Base-by-base conservation (phyloP, 1,140 invertebrate species). In the Gryon sp. region DNA sequence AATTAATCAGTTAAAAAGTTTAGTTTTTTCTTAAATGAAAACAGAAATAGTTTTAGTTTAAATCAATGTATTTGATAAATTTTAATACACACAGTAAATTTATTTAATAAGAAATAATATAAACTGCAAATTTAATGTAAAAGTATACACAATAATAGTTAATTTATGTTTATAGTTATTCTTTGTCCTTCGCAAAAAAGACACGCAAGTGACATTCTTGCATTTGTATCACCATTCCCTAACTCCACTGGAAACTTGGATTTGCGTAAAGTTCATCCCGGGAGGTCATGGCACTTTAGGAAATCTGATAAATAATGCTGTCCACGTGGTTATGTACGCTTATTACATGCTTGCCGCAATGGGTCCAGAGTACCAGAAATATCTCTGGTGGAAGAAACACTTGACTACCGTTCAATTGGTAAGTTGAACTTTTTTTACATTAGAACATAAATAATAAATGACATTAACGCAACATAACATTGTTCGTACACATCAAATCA, bases 211-310 rank as follows among this genome's bases (percentile, higher is more conserved):
- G 46, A 95, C 95, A 0, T 94, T 96, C 86, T 90, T 99, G 7
- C 97, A 99, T 87, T 92, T 99, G 8, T 98, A 98, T 86, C 97
- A 99, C 86, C 97, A 99, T 87, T 96, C 96, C 34, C 88, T 98
- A 48, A 99, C 98, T 83, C 97, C 97, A 0, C 90, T 98, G 73
- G 96, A 96, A 82, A 97, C 97, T 38, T 99, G 97, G 97, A 93
- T 98, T 78, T 94, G 97, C 40, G 96, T 98, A 36, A 97, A 97
- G 87, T 98, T 98, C 88, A 93, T 97, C 38, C 95, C 96, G 81
- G 96, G 96, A 84, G 96, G 96, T 55, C 96, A 98, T 82, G 95
- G 95, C 60, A 97, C 96, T 3, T 95, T 98, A 87, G 97, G 94
- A 34, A 95, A 96, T 88, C 91, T 96, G 66, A 92, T 98, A 80